A percentile compares a stretch with the other conserved stretches of the same genome.
Conservation (phyloP, 2,888 invertebrate species). For the Hemaris fuciformis region DNA sequence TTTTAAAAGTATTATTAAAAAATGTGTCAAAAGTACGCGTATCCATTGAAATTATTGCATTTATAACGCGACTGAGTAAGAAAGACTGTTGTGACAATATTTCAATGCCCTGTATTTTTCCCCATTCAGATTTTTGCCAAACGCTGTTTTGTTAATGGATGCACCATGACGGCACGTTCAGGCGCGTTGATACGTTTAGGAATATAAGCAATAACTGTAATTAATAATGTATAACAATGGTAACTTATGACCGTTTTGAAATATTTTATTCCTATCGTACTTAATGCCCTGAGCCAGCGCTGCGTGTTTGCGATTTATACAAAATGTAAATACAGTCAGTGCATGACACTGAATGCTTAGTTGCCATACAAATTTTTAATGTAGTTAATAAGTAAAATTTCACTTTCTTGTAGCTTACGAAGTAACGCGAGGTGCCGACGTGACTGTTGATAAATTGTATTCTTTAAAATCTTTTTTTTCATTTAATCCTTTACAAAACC, state of each 20-base stretch:
- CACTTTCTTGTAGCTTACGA: constrained; percentile 33
- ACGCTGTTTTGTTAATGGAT: constrained; percentile 13
- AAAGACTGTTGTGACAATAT: constrained; percentile 71
- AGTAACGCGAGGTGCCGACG: constrained; percentile 37
- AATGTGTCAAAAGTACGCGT: constrained; percentile 63
- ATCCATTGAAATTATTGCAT: constrained; percentile 55
- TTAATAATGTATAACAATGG: background rate
- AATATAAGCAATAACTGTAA: constrained; percentile 4
- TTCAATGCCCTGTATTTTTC: constrained; percentile 26
- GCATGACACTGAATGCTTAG: constrained; percentile 72
- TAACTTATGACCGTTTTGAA: background rate
- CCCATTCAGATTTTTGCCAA: background rate
- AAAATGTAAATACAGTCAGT: constrained; percentile 74
- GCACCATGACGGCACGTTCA: constrained; percentile 1
- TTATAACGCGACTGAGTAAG: constrained; percentile 61
- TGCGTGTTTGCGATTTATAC: constrained; percentile 19
- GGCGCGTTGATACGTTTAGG: background rate
- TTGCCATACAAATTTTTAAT: constrained; percentile 77
- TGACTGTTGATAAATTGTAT: constrained; percentile 12
- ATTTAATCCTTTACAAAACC: background rate
- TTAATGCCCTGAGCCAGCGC: constrained; percentile 8
- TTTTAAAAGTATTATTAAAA: constrained; percentile 62
- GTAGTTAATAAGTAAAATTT: constrained; percentile 67
- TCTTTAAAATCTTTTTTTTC: background rate
- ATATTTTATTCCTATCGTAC: constrained; percentile 5